phyloP scores from a whole-genome alignment of 2,797 vertebrate species.

The Numenius phaeopus region DNA sequence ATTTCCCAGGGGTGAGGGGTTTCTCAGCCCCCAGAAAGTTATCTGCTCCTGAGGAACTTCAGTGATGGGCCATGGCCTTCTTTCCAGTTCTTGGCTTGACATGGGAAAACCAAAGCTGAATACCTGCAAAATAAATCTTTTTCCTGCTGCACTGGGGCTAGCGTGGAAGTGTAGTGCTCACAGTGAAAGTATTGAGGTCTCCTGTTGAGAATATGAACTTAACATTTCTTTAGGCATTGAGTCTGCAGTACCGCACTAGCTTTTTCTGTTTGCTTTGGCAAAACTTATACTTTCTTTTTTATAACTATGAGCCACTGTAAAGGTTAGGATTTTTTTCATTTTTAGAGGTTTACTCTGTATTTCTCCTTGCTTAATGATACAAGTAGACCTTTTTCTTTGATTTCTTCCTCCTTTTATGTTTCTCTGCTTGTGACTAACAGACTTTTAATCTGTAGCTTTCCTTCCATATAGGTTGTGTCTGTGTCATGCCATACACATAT shows the following conservation, averaged over 20 bases:
- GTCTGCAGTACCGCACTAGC: neutral
- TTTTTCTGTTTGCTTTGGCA: neutral
- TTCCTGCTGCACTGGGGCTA: neutral
- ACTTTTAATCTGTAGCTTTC: slow-evolving; percentile 37
- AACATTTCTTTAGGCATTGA: neutral
- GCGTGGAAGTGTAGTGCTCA: accelerated
- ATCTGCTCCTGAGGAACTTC: neutral
- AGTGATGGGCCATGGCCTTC: accelerated
- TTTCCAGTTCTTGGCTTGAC: neutral
- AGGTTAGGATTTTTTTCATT: neutral
- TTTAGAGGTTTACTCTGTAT: neutral
- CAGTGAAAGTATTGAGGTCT: neutral
- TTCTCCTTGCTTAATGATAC: neutral
- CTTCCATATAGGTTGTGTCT: neutral
- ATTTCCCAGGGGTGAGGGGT: neutral
- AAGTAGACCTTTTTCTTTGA: slow-evolving; percentile 4
- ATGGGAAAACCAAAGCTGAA: neutral
- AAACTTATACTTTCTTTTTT: neutral
- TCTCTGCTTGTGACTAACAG: neutral
- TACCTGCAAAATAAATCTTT: neutral
- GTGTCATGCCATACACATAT: neutral
- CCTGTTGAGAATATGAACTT: neutral
- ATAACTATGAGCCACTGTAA: neutral
- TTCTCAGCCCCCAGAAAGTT: neutral
- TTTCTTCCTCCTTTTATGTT: slow-evolving; percentile 20